Conservation (phyloP, 92 coral and sea anemone genomes). For the Heteractis magnifica region DNA sequence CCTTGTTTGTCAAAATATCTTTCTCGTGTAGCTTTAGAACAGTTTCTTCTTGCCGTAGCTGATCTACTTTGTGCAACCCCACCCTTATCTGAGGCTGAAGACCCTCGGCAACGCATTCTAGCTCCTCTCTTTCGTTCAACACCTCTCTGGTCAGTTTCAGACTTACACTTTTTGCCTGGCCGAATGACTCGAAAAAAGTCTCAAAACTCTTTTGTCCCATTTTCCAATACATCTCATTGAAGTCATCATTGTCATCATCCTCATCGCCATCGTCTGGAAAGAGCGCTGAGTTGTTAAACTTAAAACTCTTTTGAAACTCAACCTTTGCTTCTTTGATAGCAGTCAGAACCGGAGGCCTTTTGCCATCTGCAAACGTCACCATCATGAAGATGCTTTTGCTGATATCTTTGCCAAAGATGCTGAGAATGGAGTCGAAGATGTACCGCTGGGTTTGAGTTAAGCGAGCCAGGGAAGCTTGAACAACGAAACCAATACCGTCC, state of each 20-base stretch:
- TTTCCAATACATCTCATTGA: conserved; percentile 47
- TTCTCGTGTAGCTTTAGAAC: conserved; percentile 31
- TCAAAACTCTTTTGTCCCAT: conserved; percentile 36
- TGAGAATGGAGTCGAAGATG: conserved; percentile 47
- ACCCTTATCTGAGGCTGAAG: conserved; percentile 27
- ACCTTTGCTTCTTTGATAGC: conserved; percentile 28
- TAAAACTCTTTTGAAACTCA: conserved; percentile 13
- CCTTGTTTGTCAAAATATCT: conserved; percentile 46
- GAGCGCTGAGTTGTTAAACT: conserved; percentile 53
- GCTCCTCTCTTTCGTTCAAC: conserved; percentile 29
- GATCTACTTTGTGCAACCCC: conserved; percentile 40
- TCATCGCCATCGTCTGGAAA: conserved; percentile 15
- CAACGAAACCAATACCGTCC: conserved; percentile 47
- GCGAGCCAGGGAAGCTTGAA: conserved; percentile 29
- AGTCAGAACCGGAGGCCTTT: conserved; percentile 38
- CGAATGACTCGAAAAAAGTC: conserved; percentile 22
- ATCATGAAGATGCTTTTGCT: conserved; percentile 40
- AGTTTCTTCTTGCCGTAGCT: conserved; percentile 37
- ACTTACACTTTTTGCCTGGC: conserved; percentile 15
- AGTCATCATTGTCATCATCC: conserved; percentile 1
- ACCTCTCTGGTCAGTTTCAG: conserved; percentile 43
- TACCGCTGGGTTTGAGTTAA: conserved; percentile 46
- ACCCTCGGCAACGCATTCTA: conserved; percentile 27
- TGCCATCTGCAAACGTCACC: conserved; percentile 53
- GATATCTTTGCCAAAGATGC: conserved; percentile 52